These are phyloP conservation scores for Phalloptychus januarius DNA, from an alignment of 2,797 vertebrate species.

Conservation along the genomic window DNA sequence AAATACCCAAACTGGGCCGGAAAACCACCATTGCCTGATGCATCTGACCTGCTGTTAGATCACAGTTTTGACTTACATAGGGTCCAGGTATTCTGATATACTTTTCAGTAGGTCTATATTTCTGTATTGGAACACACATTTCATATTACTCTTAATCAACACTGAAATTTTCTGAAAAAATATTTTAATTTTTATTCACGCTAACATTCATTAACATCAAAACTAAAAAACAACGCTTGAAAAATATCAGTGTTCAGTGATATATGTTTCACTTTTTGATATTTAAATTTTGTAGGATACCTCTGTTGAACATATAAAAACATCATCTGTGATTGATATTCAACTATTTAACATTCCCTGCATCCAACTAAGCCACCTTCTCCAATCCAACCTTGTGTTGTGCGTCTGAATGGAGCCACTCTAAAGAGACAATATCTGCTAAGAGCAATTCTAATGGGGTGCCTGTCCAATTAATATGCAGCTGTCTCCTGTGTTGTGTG, in stretches of 20 bases:
- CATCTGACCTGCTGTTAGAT: too few relatives aligned
- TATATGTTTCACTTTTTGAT: not conserved
- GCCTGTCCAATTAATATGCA: constrained; percentile 73
- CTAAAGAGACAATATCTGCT: constrained; percentile 38
- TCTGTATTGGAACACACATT: not conserved
- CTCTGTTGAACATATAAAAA: not conserved
- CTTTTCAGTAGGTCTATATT: not conserved
- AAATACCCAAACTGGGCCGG: not conserved
- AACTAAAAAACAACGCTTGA: not conserved
- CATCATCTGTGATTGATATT: not conserved
- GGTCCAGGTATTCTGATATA: not conserved
- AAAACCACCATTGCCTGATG: not conserved
- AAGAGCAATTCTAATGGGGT: constrained; percentile 63
- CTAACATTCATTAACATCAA: not conserved
- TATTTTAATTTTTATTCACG: not conserved
- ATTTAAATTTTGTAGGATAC: not conserved
- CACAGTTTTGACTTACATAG: not conserved
- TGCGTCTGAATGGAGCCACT: constrained; percentile 18
- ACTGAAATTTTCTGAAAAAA: not conserved
- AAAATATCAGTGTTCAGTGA: not conserved
- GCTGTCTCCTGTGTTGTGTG: constrained; percentile 65
- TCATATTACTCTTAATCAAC: not conserved
- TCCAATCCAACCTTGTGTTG: constrained; percentile 23
- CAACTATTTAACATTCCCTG: constrained; percentile 6
- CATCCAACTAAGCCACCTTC: not conserved